Evolutionary conservation across 2,113 vertebrate genomes (phyloP).

Genomic region (pig (Sus scrofa)): DNA sequence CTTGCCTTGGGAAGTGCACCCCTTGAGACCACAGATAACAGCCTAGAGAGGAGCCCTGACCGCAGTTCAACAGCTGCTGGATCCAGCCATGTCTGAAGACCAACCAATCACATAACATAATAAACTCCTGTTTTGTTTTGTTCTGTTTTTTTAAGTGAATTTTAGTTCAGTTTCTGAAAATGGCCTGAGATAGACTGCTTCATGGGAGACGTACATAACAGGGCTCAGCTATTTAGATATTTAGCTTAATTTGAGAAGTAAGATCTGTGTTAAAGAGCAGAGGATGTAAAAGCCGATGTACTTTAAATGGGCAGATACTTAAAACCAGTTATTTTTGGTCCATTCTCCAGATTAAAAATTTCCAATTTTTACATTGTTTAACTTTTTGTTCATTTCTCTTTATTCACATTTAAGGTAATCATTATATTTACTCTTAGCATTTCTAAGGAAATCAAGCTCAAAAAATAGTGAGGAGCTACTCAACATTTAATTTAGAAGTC

Average conservation of each 20-base stretch:
- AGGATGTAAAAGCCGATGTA: not conserved
- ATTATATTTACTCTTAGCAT: not conserved
- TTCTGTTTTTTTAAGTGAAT: not conserved
- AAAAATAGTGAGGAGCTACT: not conserved
- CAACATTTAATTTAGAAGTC: too few relatives aligned
- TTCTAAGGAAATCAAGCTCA: not conserved
- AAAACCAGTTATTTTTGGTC: not conserved
- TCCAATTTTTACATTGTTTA: not conserved
- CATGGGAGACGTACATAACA: not conserved
- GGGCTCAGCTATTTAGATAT: not conserved
- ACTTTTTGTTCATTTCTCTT: not conserved
- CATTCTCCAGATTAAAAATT: not conserved
- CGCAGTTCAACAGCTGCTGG: not conserved
- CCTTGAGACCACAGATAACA: not conserved
- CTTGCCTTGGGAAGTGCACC: not conserved
- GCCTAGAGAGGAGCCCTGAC: not conserved
- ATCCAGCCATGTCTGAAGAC: not conserved
- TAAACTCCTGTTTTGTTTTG: not conserved
- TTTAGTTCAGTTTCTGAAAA: not conserved
- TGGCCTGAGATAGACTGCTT: not conserved
- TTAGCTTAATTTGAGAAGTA: not conserved
- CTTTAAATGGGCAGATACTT: not conserved
- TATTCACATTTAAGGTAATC: not conserved
- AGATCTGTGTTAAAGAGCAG: not conserved
- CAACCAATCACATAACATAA: not conserved